Evolutionary conservation across 2,113 vertebrate species (phyloP).

Genomic region (Loxodonta africana): DNA sequence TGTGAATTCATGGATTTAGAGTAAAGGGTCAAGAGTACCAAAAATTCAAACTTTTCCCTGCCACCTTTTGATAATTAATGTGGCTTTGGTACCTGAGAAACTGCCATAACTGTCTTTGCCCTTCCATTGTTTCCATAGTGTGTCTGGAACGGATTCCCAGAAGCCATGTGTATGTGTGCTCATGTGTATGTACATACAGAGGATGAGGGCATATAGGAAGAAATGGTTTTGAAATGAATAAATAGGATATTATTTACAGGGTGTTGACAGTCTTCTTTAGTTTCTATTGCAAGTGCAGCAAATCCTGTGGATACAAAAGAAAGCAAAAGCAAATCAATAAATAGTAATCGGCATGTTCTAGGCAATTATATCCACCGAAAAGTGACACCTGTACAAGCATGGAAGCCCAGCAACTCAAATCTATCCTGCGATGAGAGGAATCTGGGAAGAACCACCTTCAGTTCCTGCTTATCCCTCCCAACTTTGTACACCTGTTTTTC

Average conservation of each 20-base stretch:
- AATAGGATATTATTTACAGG: conserved; percentile 30
- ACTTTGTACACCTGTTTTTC: neutral
- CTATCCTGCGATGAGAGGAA: neutral
- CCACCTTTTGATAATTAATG: conserved; percentile 49
- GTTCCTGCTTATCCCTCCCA: neutral
- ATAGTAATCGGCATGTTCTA: neutral
- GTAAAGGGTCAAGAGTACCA: conserved; percentile 69
- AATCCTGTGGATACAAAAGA: neutral
- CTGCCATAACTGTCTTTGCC: neutral
- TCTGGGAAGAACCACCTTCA: neutral
- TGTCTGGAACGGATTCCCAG: conserved; percentile 31
- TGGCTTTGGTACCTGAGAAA: conserved; percentile 47
- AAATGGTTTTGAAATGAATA: conserved; percentile 21
- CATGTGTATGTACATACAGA: neutral
- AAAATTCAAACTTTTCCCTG: conserved; percentile 62
- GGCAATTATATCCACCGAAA: neutral
- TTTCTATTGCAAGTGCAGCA: conserved; percentile 37
- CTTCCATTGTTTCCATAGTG: conserved; percentile 13
- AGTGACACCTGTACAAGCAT: neutral
- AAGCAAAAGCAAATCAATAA: conserved; percentile 21
- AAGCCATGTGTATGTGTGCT: neutral
- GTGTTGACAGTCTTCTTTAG: neutral
- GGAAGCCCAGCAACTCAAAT: neutral
- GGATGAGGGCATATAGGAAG: neutral
- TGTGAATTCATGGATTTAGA: conserved; percentile 74